Percentiles rank a stretch among this genome's conserved stretches.
phyloP scores from a whole-genome alignment of 2,113 vertebrate genomes.

The Cisticola juncidis region DNA sequence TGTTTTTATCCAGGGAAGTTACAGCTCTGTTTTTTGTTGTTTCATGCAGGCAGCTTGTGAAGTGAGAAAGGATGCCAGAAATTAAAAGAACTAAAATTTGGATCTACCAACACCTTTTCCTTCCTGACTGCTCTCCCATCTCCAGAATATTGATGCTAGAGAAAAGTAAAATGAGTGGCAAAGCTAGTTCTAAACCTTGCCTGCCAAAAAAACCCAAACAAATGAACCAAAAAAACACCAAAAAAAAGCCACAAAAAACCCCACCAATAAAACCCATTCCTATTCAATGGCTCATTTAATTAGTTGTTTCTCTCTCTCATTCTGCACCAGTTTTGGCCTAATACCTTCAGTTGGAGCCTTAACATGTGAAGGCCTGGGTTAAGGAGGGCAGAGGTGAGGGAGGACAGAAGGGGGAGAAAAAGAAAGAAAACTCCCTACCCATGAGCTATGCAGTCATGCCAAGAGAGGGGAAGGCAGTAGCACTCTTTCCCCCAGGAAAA shows the following conservation, averaged over 20 bases:
- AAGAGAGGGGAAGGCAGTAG: not conserved
- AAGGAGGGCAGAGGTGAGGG: not conserved
- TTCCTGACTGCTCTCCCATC: not conserved
- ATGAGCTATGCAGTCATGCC: not conserved
- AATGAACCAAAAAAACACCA: too few relatives aligned
- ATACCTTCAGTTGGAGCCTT: not conserved
- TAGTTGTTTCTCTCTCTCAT: not conserved
- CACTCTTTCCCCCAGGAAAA: not conserved
- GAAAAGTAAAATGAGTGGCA: not conserved
- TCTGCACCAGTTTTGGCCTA: not conserved
- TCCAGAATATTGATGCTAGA: conserved; percentile 4
- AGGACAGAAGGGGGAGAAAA: not conserved
- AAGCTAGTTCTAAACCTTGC: not conserved
- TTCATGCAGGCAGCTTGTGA: not conserved
- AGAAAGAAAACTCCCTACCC: not conserved
- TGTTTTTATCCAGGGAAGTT: not conserved
- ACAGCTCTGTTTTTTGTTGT: not conserved
- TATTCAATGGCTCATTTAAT: not conserved
- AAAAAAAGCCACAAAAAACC: not conserved
- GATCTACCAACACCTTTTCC: not conserved
- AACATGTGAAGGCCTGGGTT: not conserved
- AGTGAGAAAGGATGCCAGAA: not conserved
- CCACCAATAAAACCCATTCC: not conserved
- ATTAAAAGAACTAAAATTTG: not conserved
- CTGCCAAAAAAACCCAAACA: not conserved